Evolutionary conservation across 2,797 vertebrate species (phyloP), one percentile per base, ranked within the genome.

Genomic region (Pseudomugil tenellus): DNA sequence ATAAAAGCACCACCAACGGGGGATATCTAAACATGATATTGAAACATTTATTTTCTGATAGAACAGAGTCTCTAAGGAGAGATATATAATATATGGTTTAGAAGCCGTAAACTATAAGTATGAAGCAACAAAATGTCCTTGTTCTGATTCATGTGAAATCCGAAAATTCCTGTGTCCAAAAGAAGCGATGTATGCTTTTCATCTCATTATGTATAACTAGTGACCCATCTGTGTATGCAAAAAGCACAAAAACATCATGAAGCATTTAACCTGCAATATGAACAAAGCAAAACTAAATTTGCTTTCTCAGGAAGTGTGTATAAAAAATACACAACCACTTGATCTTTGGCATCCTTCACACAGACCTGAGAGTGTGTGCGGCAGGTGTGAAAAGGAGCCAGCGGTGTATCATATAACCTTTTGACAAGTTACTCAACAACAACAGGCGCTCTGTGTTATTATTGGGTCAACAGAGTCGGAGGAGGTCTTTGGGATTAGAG

Each of bases 401-500:
- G 46, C 13, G 56, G 73, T 58, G 28, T 81, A 86, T 91, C 88
- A 46, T 39, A 52, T 91, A 82, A 90, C 90, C 92, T 85, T 91
- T 80, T 84, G 78, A 89, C 82, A 77, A 87, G 89, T 82, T 75
- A 72, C 84, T 86, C 74, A 79, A 90, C 87, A 86, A 91, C 84
- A 88, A 84, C 85, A 71, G 70, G 69, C 86, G 62, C 75, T 87
- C 80, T 80, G 81, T 73, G 77, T 87, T 89, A 89, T 90, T 91
- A 89, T 86, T 83, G 86, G 86, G 89, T 89, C 90, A 90, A 91
- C 89, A 88, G 80, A 89, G 86, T 84, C 51, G 26, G 74, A 86
- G 84, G 87, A 89, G 91, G 90, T 89, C 79, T 85, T 79, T 60
- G 46, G 86, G 87, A 91, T 92, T 85, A 87, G 71, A 83, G 74